Conservation (phyloP, 2,113 vertebrate genomes). For the Fregetta grallaria region DNA sequence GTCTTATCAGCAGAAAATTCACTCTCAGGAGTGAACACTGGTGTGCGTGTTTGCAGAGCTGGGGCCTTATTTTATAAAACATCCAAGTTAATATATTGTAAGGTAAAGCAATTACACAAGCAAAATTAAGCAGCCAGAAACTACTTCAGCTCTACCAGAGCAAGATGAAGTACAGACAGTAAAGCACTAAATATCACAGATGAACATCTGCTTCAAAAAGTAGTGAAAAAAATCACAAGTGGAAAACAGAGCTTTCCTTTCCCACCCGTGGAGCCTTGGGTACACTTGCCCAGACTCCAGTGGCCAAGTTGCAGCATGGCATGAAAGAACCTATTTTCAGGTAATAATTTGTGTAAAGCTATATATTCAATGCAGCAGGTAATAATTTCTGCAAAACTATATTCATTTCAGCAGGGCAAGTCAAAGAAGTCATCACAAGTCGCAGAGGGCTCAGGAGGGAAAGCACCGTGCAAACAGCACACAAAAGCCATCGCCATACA, state of each 20-base stretch:
- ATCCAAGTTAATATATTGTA: neutral
- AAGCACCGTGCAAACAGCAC: neutral
- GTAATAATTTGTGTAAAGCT: neutral
- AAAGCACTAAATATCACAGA: neutral
- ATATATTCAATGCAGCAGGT: too few species aligned
- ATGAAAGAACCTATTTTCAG: neutral
- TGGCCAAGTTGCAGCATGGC: neutral
- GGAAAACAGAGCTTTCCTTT: neutral
- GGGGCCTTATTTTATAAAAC: neutral
- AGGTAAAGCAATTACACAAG: neutral
- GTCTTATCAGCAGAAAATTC: neutral
- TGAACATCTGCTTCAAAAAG: neutral
- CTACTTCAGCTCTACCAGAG: neutral
- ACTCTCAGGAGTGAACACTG: neutral
- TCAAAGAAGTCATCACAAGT: neutral
- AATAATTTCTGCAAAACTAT: neutral
- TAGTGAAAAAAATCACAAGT: neutral
- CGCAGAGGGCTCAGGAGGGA: neutral
- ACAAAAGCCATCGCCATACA: neutral
- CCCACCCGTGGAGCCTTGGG: neutral
- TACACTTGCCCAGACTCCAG: neutral
- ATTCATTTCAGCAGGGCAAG: neutral
- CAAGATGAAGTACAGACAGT: neutral
- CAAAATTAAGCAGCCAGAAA: neutral
- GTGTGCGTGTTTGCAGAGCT: neutral